These are phyloP conservation scores for Vombatus ursinus DNA, from an alignment of 2,113 vertebrate species.

Conservation along the genomic window DNA sequence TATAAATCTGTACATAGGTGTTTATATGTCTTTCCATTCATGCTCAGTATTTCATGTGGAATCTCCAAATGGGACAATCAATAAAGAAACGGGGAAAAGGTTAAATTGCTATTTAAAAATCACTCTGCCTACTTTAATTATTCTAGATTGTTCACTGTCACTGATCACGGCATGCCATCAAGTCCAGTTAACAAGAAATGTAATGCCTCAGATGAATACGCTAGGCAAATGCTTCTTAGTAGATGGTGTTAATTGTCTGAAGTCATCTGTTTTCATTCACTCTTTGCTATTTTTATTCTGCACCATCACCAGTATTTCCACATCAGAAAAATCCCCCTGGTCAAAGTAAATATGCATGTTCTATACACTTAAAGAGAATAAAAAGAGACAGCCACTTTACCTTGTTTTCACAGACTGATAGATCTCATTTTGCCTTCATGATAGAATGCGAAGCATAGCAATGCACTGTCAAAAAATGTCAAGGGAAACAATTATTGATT, in stretches of 20 bases:
- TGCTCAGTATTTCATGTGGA: not conserved
- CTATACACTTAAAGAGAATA: slow-evolving; percentile 60
- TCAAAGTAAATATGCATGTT: slow-evolving; percentile 52
- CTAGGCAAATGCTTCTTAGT: not conserved
- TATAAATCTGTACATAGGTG: not conserved
- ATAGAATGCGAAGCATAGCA: slow-evolving; percentile 71
- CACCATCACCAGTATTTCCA: slow-evolving; percentile 68
- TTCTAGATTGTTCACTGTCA: not conserved
- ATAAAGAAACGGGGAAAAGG: not conserved
- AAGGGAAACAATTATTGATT: slow-evolving; percentile 80
- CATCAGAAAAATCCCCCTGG: slow-evolving; percentile 67
- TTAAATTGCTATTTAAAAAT: slow-evolving; percentile 1
- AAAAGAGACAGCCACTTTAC: slow-evolving; percentile 75
- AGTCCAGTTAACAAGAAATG: slow-evolving; percentile 43
- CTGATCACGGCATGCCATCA: not conserved
- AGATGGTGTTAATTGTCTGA: slow-evolving; percentile 39
- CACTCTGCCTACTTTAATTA: slow-evolving; percentile 1
- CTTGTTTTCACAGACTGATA: slow-evolving; percentile 75
- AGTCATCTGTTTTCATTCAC: slow-evolving; percentile 47
- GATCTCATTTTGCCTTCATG: slow-evolving; percentile 74
- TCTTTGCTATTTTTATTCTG: slow-evolving; percentile 65
- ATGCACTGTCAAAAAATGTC: slow-evolving; percentile 79
- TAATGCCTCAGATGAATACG: not conserved
- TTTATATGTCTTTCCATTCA: not conserved
- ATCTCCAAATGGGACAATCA: not conserved